These are phyloP conservation scores for Trichechus manatus DNA, from an alignment of 2,113 vertebrate genomes.

Conservation along the genomic window DNA sequence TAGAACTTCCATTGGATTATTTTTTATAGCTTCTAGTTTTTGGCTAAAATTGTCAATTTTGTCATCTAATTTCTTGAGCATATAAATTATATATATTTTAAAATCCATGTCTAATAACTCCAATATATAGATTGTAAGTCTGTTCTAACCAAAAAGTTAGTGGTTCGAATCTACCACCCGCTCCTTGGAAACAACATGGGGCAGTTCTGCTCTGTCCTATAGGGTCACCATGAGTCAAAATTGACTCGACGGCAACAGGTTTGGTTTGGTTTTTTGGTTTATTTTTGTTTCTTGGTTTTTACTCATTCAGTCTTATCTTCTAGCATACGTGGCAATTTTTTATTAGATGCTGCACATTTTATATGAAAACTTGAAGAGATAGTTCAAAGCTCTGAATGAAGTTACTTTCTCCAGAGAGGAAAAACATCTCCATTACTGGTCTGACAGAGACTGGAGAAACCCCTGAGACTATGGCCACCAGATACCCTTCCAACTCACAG, in stretches of 20 bases:
- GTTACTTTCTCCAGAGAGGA: background rate
- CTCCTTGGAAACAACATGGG: too few species aligned
- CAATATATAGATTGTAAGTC: background rate
- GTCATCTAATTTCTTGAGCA: background rate
- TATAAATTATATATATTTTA: background rate
- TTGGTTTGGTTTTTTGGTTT: background rate
- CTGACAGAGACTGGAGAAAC: too few species aligned
- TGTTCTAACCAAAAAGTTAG: background rate
- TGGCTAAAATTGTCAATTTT: too few species aligned
- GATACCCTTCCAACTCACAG: too few species aligned
- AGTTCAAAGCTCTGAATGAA: background rate
- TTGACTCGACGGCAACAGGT: too few species aligned
- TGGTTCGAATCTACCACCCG: too few species aligned
- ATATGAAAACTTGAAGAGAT: background rate
- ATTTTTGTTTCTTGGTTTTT: conserved; percentile 17
- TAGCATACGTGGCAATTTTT: background rate
- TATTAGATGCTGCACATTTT: too few species aligned
- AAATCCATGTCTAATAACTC: background rate
- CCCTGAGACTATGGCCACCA: too few species aligned
- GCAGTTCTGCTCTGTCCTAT: too few species aligned
- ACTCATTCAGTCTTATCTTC: background rate
- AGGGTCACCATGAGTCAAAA: too few species aligned
- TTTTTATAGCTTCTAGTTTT: too few species aligned
- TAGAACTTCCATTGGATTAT: background rate
- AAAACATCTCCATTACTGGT: too few species aligned